Conservation (phyloP, 2,113 vertebrate species). For the Elephas maximus region DNA sequence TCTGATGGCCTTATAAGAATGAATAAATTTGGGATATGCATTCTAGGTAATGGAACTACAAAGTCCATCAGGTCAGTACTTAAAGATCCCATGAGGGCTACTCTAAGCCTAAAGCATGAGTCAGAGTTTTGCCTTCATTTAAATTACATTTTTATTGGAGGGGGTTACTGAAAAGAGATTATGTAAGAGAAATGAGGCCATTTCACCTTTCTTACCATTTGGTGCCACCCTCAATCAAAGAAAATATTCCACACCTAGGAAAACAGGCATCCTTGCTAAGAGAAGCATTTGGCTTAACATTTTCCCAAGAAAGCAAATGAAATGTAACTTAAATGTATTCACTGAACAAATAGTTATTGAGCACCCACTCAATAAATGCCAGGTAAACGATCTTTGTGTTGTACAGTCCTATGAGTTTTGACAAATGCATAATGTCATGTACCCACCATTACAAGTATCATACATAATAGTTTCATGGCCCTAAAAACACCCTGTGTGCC, state of each 20-base stretch:
- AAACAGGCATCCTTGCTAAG: background rate
- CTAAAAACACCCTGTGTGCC: no score
- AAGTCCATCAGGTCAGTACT: background rate
- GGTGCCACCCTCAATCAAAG: background rate
- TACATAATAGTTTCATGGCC: no score
- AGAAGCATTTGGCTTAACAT: background rate
- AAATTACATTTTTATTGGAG: background rate
- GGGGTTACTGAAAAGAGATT: background rate
- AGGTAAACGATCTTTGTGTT: background rate
- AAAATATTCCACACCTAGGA: background rate
- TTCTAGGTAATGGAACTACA: background rate
- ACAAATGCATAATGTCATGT: no score
- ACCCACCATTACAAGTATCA: no score
- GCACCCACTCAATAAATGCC: background rate
- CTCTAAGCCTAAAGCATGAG: slow-evolving; percentile 25
- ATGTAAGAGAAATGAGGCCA: background rate
- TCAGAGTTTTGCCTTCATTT: slow-evolving; percentile 31
- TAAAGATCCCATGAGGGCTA: background rate
- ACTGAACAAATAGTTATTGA: slow-evolving; percentile 9
- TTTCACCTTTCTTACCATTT: slow-evolving; percentile 39
- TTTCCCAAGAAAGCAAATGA: slow-evolving; percentile 44
- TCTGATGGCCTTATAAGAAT: background rate
- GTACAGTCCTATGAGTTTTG: no score
- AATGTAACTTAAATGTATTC: slow-evolving; percentile 20
- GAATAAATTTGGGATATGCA: background rate